Percentiles rank a stretch among this genome's conserved stretches.
Evolutionary conservation across 2,797 vertebrate species (phyloP).

Genomic region (Rhinatrema bivittatum): DNA sequence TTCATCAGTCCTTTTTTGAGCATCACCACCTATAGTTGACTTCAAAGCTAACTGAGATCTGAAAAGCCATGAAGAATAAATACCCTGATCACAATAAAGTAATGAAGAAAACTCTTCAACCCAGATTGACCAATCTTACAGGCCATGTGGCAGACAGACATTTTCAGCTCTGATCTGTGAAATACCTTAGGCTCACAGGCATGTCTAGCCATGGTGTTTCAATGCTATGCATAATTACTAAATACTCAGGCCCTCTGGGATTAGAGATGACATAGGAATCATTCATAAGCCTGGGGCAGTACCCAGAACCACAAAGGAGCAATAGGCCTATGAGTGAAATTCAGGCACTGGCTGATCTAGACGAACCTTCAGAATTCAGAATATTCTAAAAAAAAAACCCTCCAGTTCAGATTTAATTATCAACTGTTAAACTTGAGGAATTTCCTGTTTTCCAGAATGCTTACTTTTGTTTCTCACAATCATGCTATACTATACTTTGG

Average conservation of each 20-base stretch:
- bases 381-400: conserved; percentile 1
- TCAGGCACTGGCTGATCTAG: background rate
- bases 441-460: background rate
- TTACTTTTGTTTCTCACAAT: background rate
- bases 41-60: no score
- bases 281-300: background rate
- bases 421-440: conserved; percentile 1
- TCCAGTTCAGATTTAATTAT: background rate
- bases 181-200: background rate
- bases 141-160: no score
- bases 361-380: conserved; percentile 6
- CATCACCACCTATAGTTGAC: no score
- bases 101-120: no score
- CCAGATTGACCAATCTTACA: no score
- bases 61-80: no score
- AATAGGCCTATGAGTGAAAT: background rate
- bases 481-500: background rate
- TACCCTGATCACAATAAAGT: no score
- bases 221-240: background rate
- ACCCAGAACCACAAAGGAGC: background rate
- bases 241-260: background rate
- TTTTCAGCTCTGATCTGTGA: no score
- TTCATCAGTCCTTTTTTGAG: no score
- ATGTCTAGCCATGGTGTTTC: conserved; percentile 1
- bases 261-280: conserved; percentile 3